Conservation (phyloP, 2,797 vertebrate genomes). For the Myotis pilosus region DNA sequence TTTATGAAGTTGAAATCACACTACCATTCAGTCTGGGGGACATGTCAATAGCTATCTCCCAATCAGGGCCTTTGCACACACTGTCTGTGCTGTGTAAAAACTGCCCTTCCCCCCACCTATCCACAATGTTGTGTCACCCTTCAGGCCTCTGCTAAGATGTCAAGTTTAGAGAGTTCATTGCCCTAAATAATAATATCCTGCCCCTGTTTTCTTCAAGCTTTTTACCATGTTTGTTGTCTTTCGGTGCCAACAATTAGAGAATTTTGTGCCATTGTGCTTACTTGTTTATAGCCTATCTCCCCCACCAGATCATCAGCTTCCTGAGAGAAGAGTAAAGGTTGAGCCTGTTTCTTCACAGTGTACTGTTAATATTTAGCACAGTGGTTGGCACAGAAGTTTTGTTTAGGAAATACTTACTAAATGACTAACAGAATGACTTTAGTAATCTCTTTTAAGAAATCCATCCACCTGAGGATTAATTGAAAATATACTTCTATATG, state of each 20-base stretch:
- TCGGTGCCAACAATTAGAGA: not conserved
- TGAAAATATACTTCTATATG: not conserved
- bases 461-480: not conserved
- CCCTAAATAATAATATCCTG: not conserved
- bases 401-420: not conserved
- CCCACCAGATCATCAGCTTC: not conserved
- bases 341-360: not conserved
- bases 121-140: not conserved
- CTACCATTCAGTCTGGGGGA: not conserved
- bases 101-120: accelerated
- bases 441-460: not conserved
- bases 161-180: not conserved
- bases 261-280: not conserved
- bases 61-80: not conserved
- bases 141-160: not conserved
- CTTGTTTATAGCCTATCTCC: not conserved
- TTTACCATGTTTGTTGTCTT: not conserved
- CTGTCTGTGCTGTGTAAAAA: not conserved
- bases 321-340: not conserved
- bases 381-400: not conserved
- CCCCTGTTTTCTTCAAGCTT: not conserved
- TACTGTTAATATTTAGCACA: not conserved
- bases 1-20: not conserved
- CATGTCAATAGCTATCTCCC: not conserved
- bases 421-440: not conserved